Evolutionary conservation across 2,888 invertebrate genomes (phyloP).

Genomic region (Dioctria linearis): DNA sequence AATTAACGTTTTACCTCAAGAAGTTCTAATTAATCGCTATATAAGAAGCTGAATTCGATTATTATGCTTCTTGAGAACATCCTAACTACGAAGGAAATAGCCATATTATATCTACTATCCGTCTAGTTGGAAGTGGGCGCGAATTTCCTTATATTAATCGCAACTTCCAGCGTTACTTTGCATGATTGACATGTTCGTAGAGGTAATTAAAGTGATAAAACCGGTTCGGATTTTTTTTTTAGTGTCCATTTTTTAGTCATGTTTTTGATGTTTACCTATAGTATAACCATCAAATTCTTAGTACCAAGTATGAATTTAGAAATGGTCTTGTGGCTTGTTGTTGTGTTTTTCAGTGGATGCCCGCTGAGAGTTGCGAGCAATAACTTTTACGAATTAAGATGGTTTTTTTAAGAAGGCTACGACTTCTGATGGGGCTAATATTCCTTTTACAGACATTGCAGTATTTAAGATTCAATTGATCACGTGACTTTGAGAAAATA

Average conservation of each 20-base stretch:
- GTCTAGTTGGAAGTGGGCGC: conserved; percentile 21
- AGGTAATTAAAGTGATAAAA: background rate
- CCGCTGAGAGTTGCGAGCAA: no score
- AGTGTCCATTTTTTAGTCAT: background rate
- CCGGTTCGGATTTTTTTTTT: background rate
- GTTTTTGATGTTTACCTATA: background rate
- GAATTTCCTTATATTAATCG: conserved; percentile 26
- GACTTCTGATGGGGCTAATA: no score
- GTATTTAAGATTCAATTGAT: no score
- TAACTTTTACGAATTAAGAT: no score
- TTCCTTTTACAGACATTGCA: no score
- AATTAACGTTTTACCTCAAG: background rate
- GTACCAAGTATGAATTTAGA: no score
- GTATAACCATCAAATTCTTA: no score
- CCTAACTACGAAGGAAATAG: no score
- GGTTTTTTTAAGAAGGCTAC: no score
- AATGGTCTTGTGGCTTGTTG: no score
- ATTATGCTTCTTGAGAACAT: conserved; percentile 11
- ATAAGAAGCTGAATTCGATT: conserved; percentile 21
- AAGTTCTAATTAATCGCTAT: conserved; percentile 11
- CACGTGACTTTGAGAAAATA: no score
- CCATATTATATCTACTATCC: background rate
- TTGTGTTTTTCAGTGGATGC: no score
- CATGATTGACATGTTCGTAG: background rate
- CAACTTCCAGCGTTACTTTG: background rate